These are phyloP conservation scores for Trachelus troglodyta DNA, from an alignment of 2,888 invertebrate species.

Conservation along the genomic window DNA sequence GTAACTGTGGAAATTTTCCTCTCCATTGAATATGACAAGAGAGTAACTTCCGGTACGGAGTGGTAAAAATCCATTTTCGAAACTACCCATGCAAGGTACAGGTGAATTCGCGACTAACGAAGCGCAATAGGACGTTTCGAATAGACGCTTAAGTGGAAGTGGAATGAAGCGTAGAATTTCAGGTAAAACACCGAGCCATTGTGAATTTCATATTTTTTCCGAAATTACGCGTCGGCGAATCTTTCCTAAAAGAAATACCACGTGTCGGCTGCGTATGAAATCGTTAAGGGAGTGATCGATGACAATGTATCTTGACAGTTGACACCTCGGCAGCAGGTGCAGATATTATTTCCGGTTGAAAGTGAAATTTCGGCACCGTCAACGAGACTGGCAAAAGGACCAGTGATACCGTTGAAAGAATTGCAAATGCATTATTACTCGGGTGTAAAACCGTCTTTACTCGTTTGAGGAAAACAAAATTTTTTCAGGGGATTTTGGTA, in stretches of 20 bases:
- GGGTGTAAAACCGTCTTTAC: neutral
- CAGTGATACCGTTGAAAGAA: neutral
- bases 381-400: neutral
- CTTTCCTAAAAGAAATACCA: neutral
- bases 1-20: neutral
- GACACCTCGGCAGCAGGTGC: too few species aligned
- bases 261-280: neutral
- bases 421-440: neutral
- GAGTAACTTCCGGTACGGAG: neutral
- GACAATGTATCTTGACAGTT: neutral
- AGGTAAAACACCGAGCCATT: neutral
- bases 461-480: neutral
- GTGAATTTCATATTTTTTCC: neutral
- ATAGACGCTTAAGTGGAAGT: neutral
- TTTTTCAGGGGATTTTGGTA: neutral
- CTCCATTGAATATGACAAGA: neutral
- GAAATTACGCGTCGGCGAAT: neutral
- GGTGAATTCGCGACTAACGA: neutral
- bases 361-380: neutral
- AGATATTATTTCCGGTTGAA: neutral
- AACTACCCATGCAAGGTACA: constrained; percentile 3
- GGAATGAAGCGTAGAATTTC: neutral
- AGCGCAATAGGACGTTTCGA: neutral
- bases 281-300: neutral
- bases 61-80: neutral